These are phyloP conservation scores for Sinelater perroti DNA, from an alignment of 2,888 invertebrate genomes.

Conservation along the genomic window DNA sequence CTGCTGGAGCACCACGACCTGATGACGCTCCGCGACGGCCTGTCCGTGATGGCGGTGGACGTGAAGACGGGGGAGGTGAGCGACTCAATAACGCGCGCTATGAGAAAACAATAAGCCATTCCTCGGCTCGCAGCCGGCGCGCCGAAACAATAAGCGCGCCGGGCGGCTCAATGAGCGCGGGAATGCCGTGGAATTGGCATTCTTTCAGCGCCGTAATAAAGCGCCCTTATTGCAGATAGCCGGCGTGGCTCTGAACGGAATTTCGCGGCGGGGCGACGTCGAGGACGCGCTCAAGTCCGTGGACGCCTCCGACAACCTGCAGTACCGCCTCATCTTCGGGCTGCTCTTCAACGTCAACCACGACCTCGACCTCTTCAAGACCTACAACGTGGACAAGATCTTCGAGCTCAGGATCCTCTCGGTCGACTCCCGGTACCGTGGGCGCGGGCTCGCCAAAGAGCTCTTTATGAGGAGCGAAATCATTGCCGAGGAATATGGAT, in stretches of 20 bases:
- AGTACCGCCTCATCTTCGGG: conserved; percentile 81
- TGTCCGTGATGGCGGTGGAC: conserved; percentile 74
- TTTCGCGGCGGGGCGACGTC: conserved; percentile 75
- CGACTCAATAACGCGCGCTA: conserved; percentile 12
- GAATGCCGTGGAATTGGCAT: conserved; percentile 35
- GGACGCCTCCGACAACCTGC: conserved; percentile 71
- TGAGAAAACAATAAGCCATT: conserved; percentile 12
- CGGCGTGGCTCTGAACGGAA: conserved; percentile 82
- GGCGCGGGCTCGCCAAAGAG: conserved; percentile 78
- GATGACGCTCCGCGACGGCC: conserved; percentile 76
- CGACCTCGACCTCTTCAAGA: conserved; percentile 73
- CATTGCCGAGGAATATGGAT: conserved; percentile 71
- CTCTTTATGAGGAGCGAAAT: conserved; percentile 74
- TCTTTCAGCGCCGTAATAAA: too few relatives aligned
- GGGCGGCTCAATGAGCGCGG: conserved; percentile 26
- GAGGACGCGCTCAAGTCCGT: conserved; percentile 75
- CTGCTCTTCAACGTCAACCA: conserved; percentile 77
- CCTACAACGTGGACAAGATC: conserved; percentile 73
- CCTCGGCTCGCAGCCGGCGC: neutral
- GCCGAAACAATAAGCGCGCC: conserved; percentile 31
- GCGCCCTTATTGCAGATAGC: too few relatives aligned
- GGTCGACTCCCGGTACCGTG: conserved; percentile 75
- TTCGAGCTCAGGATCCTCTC: conserved; percentile 85
- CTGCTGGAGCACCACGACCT: conserved; percentile 78
- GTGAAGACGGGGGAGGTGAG: conserved; percentile 70